Evolutionary conservation across 2,888 invertebrate species (phyloP), one percentile per base, ranked within the genome.

Genomic region (Cheilosia soror): DNA sequence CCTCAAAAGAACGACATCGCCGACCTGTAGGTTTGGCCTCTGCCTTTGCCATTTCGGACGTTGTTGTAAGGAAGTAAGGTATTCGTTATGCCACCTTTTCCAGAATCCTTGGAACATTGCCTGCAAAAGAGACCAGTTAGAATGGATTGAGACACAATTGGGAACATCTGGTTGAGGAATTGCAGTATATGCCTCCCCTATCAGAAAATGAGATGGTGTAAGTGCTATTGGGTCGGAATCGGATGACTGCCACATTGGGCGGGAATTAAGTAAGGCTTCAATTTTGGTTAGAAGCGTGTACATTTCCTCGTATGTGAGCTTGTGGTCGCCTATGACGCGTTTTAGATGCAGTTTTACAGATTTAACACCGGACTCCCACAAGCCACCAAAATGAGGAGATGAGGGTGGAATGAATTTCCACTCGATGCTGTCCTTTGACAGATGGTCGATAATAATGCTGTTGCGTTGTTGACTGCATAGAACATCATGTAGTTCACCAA

Each of bases 361-460:
- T 5, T 13, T 42, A 11, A 42, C 42, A 42, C 42, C 42, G 33
- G 63, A 31, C 60, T 42, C 20, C 20, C 20, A 42, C 2, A 25
- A 13, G 0, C 69, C 60, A 47, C 80, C 80, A 44, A 75, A 69
- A 37, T 75, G 72, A 4, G 80, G 75, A 1, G 75, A 11, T 6
- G 66, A 63, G 2, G 80, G 65, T 40, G 66, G 65, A 31, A 80
- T 73, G 15, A 80, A 80, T 20, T 62, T 66, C 79, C 71, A 76
- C 6, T 31, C 5, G 9, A 77, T 77, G 13, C 44, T 51, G 31
- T 83, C 60, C 2, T 65, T 51, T 2, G 68, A 40, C 9, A 83
- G 37, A 49, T 53, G 55, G 55, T 76, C 66, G 20, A 57, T 44
- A 25, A 71, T 25, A 20, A 57, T 68, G 2, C 15, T 27, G 31